Percentiles rank a stretch among this genome's conserved stretches.
phyloP scores from a whole-genome alignment of 2,888 invertebrate genomes.

The Diaperis boleti region DNA sequence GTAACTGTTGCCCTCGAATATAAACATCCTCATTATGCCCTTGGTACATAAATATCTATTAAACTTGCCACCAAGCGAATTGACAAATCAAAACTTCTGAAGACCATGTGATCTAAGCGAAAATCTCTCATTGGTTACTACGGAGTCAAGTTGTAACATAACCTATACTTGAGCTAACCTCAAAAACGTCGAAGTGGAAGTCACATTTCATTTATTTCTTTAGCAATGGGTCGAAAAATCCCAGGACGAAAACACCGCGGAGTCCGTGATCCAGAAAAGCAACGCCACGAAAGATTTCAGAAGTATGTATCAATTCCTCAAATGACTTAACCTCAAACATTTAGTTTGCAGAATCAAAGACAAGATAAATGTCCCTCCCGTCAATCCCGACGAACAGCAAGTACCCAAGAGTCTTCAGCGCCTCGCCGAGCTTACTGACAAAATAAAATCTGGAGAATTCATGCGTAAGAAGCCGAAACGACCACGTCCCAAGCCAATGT shows the following conservation, averaged over 20 bases:
- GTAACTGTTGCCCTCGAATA: too few relatives aligned
- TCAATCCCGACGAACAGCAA: conserved; percentile 78
- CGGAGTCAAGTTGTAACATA: too few relatives aligned
- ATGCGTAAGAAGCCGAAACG: conserved; percentile 43
- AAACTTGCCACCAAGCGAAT: too few relatives aligned
- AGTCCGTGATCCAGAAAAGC: conserved; percentile 81
- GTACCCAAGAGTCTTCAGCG: conserved; percentile 78
- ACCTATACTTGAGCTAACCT: too few relatives aligned
- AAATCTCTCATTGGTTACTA: too few relatives aligned
- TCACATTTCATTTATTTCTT: neutral
- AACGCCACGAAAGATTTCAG: conserved; percentile 73
- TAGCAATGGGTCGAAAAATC: conserved; percentile 79
- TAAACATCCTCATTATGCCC: too few relatives aligned
- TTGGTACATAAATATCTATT: too few relatives aligned
- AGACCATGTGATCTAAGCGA: too few relatives aligned
- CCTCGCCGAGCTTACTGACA: conserved; percentile 73
- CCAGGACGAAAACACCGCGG: conserved; percentile 85
- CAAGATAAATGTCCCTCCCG: conserved; percentile 82
- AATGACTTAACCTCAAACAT: conserved; percentile 1
- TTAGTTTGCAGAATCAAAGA: conserved; percentile 71
- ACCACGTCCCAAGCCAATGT: conserved; percentile 52
- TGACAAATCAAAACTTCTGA: too few relatives aligned
- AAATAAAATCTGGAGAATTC: conserved; percentile 63
- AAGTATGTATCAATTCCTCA: conserved; percentile 68
- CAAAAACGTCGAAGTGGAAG: too few relatives aligned